Conservation (phyloP, 53 echinoderm and acorn worm species). For the Patiria pectinifera region DNA sequence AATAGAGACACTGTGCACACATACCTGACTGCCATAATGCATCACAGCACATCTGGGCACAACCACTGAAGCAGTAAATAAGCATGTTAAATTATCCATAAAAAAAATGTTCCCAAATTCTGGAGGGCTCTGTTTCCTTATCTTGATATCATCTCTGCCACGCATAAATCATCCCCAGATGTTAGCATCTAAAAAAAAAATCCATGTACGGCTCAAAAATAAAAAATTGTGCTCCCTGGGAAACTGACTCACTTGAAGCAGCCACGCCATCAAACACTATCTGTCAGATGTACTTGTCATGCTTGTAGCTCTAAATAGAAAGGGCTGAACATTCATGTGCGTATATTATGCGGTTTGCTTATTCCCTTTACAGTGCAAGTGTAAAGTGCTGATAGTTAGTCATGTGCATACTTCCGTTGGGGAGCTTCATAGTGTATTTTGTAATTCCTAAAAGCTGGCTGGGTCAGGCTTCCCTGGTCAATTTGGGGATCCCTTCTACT, state of each 20-base stretch:
- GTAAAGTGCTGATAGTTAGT: slow-evolving; percentile 14
- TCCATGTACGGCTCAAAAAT: slow-evolving; percentile 1
- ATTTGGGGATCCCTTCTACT: no score
- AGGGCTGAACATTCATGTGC: background rate
- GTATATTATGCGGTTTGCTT: background rate
- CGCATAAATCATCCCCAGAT: background rate
- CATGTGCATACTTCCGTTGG: slow-evolving; percentile 31
- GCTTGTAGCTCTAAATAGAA: slow-evolving; percentile 15
- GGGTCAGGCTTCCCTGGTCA: background rate
- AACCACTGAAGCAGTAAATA: no score
- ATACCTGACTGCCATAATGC: no score
- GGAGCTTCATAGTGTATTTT: slow-evolving; percentile 18
- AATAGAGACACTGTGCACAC: no score
- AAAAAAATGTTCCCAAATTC: background rate
- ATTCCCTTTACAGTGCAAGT: background rate
- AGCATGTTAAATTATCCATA: no score
- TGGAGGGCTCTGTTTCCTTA: slow-evolving; percentile 9
- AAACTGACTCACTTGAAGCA: slow-evolving; percentile 40
- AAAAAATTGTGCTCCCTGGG: background rate
- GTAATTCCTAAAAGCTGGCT: background rate
- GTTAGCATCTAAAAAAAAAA: background rate
- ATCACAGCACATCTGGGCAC: no score
- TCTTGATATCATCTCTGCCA: background rate
- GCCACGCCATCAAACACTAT: background rate
- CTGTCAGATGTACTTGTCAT: no score